Evolutionary conservation across 2,888 invertebrate species (phyloP).

Genomic region (Sympetrum striolatum): DNA sequence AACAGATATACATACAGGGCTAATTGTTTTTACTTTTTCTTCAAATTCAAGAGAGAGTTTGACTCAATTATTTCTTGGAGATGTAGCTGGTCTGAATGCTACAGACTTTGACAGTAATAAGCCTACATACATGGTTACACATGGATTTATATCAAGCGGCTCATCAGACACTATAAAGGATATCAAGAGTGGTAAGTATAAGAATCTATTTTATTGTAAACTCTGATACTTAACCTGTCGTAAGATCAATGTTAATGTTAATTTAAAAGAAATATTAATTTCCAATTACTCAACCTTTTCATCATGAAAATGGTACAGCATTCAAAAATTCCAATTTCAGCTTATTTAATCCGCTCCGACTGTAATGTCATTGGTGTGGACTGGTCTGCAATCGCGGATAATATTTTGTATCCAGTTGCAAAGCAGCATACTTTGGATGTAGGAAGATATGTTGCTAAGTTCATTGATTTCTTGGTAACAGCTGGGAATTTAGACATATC

Average conservation of each 20-base stretch:
- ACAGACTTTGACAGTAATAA: constrained; percentile 45
- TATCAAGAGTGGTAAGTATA: constrained; percentile 48
- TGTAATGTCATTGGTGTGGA: constrained; percentile 63
- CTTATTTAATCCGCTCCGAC: constrained; percentile 58
- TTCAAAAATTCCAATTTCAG: constrained; percentile 49
- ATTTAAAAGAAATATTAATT: no score
- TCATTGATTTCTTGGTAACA: constrained; percentile 55
- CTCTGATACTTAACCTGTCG: no score
- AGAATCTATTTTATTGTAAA: no score
- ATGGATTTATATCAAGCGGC: constrained; percentile 48
- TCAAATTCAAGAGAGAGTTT: neutral
- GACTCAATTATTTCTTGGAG: constrained; percentile 26
- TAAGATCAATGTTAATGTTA: no score
- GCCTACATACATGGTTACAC: constrained; percentile 47
- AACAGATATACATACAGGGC: no score
- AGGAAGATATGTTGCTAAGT: constrained; percentile 54
- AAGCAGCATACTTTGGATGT: constrained; percentile 51
- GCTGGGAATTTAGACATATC: constrained; percentile 49
- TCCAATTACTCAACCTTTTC: no score
- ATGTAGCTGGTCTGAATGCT: constrained; percentile 4
- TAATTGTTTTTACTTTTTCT: no score
- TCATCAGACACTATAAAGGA: constrained; percentile 44
- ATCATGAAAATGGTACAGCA: neutral
- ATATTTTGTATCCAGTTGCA: constrained; percentile 51
- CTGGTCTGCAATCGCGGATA: constrained; percentile 58